Percentiles rank a stretch among this genome's conserved stretches.
Evolutionary conservation across 2,888 invertebrate species (phyloP).

Genomic region (Nomada fabriciana): DNA sequence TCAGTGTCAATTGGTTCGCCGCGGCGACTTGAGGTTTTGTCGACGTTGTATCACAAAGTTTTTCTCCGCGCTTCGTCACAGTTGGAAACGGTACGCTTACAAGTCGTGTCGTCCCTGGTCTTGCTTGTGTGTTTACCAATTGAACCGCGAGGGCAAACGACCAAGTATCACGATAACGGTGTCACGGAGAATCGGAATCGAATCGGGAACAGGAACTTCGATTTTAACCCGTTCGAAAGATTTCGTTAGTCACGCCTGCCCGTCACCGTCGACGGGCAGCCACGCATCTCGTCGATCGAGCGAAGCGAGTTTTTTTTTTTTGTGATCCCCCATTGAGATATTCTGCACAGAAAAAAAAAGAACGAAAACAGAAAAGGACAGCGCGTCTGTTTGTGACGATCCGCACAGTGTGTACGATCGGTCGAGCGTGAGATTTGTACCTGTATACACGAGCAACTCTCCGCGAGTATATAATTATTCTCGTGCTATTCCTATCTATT

Average conservation of each 20-base stretch:
- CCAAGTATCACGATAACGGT: slow-evolving; percentile 10
- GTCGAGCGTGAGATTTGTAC: slow-evolving; percentile 17
- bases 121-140: slow-evolving; percentile 35
- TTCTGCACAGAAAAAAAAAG: neutral
- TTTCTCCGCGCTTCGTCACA: slow-evolving; percentile 29
- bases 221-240: slow-evolving; percentile 12
- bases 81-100: slow-evolving; percentile 15
- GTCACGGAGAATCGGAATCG: slow-evolving; percentile 36
- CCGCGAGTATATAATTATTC: too few relatives aligned
- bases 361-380: neutral
- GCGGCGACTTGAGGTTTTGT: slow-evolving; percentile 75
- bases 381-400: slow-evolving; percentile 26
- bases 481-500: neutral
- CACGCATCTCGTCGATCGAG: slow-evolving; percentile 21
- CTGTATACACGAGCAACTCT: slow-evolving; percentile 14
- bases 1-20: slow-evolving; percentile 81
- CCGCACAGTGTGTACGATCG: slow-evolving; percentile 29
- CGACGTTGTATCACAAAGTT: slow-evolving; percentile 44
- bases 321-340: slow-evolving; percentile 13
- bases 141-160: slow-evolving; percentile 24
- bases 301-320: neutral
- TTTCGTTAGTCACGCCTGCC: slow-evolving; percentile 42
- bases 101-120: slow-evolving; percentile 17
- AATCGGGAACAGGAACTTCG: slow-evolving; percentile 24
- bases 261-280: slow-evolving; percentile 61